A percentile compares a stretch with the other conserved stretches of the same genome.
phyloP scores from a whole-genome alignment of 2,797 vertebrate genomes.

The Urocyon cinereoargenteus region DNA sequence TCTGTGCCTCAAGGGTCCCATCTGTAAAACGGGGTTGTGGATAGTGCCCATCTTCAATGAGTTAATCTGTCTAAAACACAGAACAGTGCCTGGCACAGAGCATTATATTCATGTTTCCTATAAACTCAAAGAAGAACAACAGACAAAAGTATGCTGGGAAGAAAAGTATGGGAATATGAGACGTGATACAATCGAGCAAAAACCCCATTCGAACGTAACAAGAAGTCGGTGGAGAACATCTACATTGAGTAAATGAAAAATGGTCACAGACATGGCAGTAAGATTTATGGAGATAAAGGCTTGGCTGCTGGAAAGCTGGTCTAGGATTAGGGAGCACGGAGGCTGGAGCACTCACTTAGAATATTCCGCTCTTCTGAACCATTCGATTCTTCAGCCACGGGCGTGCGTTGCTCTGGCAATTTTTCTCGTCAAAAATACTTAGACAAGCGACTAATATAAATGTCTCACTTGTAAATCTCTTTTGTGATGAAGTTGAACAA shows the following conservation, averaged over 20 bases:
- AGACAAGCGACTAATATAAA: background rate
- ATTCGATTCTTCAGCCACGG: background rate
- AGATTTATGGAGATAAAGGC: background rate
- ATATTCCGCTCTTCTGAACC: background rate
- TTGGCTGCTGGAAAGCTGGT: background rate
- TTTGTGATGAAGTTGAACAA: background rate
- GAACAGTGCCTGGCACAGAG: background rate
- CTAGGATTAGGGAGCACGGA: background rate
- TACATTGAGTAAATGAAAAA: background rate
- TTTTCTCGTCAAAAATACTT: background rate
- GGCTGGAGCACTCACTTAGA: background rate
- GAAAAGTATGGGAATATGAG: background rate
- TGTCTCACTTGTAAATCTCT: background rate
- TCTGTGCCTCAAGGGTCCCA: background rate
- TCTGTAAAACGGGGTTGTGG: background rate
- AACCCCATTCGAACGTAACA: background rate
- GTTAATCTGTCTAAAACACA: background rate
- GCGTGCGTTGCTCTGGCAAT: background rate
- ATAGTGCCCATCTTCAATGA: background rate
- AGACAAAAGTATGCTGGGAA: too few species aligned
- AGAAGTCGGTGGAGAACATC: background rate
- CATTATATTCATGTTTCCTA: background rate
- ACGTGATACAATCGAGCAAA: background rate
- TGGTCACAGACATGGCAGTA: background rate
- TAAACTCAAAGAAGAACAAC: background rate